Conservation (phyloP, 1,140 invertebrate species). For the Calosoma granatense region DNA sequence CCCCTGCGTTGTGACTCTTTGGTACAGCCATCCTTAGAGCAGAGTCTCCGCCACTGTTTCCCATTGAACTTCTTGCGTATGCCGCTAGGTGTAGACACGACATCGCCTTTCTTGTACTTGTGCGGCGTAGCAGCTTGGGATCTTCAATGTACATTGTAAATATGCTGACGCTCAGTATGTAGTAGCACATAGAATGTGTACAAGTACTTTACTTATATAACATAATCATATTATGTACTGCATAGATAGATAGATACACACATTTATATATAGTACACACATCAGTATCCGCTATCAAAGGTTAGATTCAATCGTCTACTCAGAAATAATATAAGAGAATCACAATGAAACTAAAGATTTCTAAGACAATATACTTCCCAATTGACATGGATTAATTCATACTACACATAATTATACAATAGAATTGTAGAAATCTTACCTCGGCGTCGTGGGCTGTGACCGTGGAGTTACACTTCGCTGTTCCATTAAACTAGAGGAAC, state of each 20-base stretch:
- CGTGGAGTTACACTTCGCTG: slow-evolving; percentile 71
- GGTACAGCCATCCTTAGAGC: slow-evolving; percentile 89
- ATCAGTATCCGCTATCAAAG: too few relatives aligned
- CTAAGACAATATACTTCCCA: too few relatives aligned
- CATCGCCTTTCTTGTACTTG: slow-evolving; percentile 98
- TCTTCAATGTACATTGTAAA: slow-evolving; percentile 34
- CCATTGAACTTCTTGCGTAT: slow-evolving; percentile 99
- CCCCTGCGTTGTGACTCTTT: slow-evolving; percentile 96
- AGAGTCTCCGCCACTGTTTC: slow-evolving; percentile 95
- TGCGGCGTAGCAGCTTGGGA: slow-evolving; percentile 87
- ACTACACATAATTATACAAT: too few relatives aligned
- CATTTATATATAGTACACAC: too few relatives aligned
- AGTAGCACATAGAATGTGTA: not conserved
- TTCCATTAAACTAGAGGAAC: slow-evolving; percentile 72
- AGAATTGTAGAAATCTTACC: too few relatives aligned
- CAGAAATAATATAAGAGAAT: too few relatives aligned
- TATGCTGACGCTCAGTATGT: slow-evolving; percentile 9
- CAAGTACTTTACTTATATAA: slow-evolving; percentile 7
- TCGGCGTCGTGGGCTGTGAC: slow-evolving; percentile 79
- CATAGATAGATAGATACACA: too few relatives aligned
- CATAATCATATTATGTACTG: too few relatives aligned
- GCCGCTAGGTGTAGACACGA: slow-evolving; percentile 91
- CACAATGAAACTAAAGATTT: too few relatives aligned
- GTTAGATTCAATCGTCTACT: too few relatives aligned
- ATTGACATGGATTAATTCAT: too few relatives aligned